Base-by-base conservation (phyloP, 64 coral and sea anemone species). In the Montipora sp. region DNA sequence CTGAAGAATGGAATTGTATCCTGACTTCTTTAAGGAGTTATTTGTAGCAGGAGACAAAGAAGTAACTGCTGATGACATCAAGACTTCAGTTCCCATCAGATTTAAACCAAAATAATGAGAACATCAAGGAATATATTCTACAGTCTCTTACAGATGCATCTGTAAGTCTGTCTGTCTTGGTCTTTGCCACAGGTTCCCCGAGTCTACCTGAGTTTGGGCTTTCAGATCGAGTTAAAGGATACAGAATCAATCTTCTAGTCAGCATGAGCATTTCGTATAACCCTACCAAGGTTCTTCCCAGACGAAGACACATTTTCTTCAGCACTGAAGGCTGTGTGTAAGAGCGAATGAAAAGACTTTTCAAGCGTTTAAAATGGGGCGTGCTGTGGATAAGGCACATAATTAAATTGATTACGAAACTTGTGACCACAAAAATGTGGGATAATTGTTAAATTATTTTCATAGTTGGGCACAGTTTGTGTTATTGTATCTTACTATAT, bases 291-390 rank as follows among this genome's bases (percentile, higher is more conserved):
- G 76, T 44, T 46, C 47, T 80, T 90, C 48, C 27, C 53, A 22
- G 76, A 78, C 48, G 24, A 90, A 70, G 89, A 80, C 48, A 19
- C 47, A 2, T 91, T 81, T 81, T n/a, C 23, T 69, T 91, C 89
- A 61, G 50, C 50, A 72, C 75, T 91, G 19, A 82, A 59, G 71
- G 89, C 78, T 72, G 63, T 91, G 27, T 21, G 79, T 73, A 46
- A 81, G 48, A 80, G 89, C 61, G 80, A 59, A 44, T 78, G 89
- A 68, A 91, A 82, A 73, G 89, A 78, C 75, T 91, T 91, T 91
- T 81, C 89, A 80, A 91, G 89, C 80, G 58, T 91, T 91, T 91
- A 91, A 51, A 47, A 3, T 53, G 66, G 66, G 27, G 50, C 68
- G 45, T 88, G 85, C 5, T 51, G n/a, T 51, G 46, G 47, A 48